Percentiles rank a stretch among this genome's conserved stretches.
Conservation (phyloP, 2,113 vertebrate species). For the Naja naja region DNA sequence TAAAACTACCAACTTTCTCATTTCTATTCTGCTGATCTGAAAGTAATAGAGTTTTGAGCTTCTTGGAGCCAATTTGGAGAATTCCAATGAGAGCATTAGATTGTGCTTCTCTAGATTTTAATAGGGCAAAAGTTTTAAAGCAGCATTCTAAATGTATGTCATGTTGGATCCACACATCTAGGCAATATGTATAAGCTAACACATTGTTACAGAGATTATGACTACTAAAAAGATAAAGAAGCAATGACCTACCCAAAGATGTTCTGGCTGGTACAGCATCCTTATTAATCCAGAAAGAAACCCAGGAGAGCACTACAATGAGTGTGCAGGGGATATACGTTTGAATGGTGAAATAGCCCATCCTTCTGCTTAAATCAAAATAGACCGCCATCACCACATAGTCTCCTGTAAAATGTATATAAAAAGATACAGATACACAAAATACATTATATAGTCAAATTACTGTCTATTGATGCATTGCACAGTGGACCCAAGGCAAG, state of each 20-base stretch:
- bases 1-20: neutral
- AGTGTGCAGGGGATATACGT: conserved; percentile 98
- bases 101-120: neutral
- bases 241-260: conserved; percentile 82
- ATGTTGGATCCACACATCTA: neutral
- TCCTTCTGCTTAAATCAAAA: conserved; percentile 96
- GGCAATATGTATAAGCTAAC: neutral
- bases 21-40: neutral
- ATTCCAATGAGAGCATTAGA: neutral
- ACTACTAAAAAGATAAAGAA: neutral
- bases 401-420: conserved; percentile 79
- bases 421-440: conserved; percentile 1
- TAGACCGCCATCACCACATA: conserved; percentile 96
- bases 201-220: neutral
- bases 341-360: conserved; percentile 99
- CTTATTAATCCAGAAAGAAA: conserved; percentile 99
- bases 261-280: conserved; percentile 97
- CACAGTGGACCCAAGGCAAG: neutral
- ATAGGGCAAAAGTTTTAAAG: neutral
- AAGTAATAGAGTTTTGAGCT: neutral
- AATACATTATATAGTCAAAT: neutral
- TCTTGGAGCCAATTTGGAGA: neutral
- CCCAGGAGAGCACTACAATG: conserved; percentile 97
- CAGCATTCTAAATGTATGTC: neutral
- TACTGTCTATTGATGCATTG: neutral